Base-by-base conservation (phyloP, 2,113 vertebrate genomes). In the Dryoscopus gambensis region DNA sequence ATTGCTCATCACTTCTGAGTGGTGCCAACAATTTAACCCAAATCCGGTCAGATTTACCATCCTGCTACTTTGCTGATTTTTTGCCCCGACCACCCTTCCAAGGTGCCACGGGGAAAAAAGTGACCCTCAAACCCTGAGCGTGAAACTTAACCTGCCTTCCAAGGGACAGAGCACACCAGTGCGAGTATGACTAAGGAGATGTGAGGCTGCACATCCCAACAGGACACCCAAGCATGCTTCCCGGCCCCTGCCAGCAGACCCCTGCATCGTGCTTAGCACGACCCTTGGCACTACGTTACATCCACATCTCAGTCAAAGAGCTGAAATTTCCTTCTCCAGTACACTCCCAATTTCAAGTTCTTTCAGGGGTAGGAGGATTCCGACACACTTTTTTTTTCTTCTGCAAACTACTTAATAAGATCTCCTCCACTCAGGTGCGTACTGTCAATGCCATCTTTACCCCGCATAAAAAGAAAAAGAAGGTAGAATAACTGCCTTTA, bases 221-320 rank as follows among this genome's bases (percentile, higher is more conserved):
- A 3, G 39, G 46, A 56, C 28, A 25, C 0, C 1, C 12, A 18
- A 14, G 8, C 6, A 35, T 3, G 56, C 14, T 44, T 20, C 65
- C 27, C 33, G 49, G 49, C 6, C 28, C 27, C 82, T 17, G 56
- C 23, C 13, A 23, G 1, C 42, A 62, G 40, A n/a, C 2, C 35
- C 50, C 33, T 47, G 56, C 22, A 18, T 7, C 1, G 0, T 3
- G 6, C 24, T 53, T 11, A 25, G 28, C 42, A 5, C 0, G 3
- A 11, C 23, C 27, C 57, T 62, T 22, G 15, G 37, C 13, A 9
- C 20, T 9, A 3, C 1, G 3, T 17, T 37, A 31, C 47, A 37
- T 4, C 46, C 40, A 6, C 9, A 4, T 5, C 15, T 65, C 0
- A 0, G 2, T 9, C 5, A 1, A 64, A 53, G 37, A 70, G 28